These are phyloP conservation scores for Zosterops japonicus DNA, from an alignment of 2,113 vertebrate species.

Conservation along the genomic window DNA sequence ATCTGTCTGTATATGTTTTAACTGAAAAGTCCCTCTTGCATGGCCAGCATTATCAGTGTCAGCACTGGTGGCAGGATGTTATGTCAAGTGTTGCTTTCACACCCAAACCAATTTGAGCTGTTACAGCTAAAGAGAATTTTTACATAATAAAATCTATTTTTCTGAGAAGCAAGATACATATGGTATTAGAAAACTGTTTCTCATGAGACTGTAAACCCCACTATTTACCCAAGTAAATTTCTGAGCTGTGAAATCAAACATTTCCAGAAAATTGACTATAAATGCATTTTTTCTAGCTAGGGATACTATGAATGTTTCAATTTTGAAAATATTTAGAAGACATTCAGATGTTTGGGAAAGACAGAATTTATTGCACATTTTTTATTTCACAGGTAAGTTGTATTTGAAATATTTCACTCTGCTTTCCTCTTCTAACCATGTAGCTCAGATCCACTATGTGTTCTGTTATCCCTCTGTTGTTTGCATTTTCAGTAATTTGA, in stretches of 20 bases:
- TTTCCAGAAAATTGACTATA: not conserved
- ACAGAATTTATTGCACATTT: not conserved
- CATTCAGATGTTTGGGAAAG: not conserved
- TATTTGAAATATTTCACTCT: not conserved
- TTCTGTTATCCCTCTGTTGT: not conserved
- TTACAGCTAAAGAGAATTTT: not conserved
- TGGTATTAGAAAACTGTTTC: not conserved
- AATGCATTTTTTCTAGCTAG: not conserved
- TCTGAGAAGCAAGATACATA: not conserved
- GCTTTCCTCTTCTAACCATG: not conserved
- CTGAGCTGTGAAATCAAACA: not conserved
- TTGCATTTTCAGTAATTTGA: not conserved
- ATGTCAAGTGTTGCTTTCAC: not conserved
- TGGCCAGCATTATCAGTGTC: not conserved
- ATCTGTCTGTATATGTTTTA: not conserved
- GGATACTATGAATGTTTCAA: not conserved
- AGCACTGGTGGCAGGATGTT: not conserved
- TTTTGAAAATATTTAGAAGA: not conserved
- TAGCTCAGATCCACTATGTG: not conserved
- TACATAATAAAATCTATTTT: not conserved
- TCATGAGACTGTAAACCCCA: not conserved
- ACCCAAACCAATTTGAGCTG: not conserved
- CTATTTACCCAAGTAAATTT: not conserved
- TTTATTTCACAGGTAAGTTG: not conserved
- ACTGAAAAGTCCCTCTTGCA: not conserved